Conservation (phyloP, 2,888 invertebrate species). For the Xiphydria camelus region DNA sequence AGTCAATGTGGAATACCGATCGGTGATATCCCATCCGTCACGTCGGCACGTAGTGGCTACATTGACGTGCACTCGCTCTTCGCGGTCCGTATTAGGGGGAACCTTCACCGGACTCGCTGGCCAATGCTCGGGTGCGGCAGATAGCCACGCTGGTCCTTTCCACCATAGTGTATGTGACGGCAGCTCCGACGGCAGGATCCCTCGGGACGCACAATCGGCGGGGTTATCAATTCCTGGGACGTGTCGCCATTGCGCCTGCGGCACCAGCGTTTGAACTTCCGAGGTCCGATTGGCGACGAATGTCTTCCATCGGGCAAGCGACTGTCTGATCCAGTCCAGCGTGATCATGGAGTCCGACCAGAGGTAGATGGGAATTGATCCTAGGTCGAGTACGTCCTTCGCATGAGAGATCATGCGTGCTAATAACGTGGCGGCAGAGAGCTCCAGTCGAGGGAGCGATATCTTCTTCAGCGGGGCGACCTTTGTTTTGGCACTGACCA, state of each 20-base stretch:
- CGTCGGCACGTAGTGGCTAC: too few relatives aligned
- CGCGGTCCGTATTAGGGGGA: too few relatives aligned
- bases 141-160: conserved; percentile 12
- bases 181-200: conserved; percentile 15
- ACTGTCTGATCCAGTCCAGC: conserved; percentile 25
- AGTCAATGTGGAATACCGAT: conserved; percentile 1
- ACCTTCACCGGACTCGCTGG: too few relatives aligned
- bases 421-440: conserved; percentile 12
- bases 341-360: conserved; percentile 34
- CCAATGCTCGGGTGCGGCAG: not conserved
- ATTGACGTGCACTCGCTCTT: too few relatives aligned
- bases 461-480: conserved; percentile 18
- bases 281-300: conserved; percentile 32
- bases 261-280: conserved; percentile 23
- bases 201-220: conserved; percentile 35
- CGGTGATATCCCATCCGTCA: conserved; percentile 7
- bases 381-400: conserved; percentile 6
- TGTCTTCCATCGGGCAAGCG: conserved; percentile 27
- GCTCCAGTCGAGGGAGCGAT: conserved; percentile 17
- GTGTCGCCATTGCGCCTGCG: conserved; percentile 27
- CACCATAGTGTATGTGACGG: conserved; percentile 4
- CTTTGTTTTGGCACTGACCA: conserved; percentile 16
- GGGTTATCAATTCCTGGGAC: conserved; percentile 28
- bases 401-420: conserved; percentile 9
- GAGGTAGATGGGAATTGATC: conserved; percentile 12